Evolutionary conservation across 92 coral and sea anemone species (phyloP), one percentile per base, ranked within the genome.

Genomic region (Actinernus sp.): DNA sequence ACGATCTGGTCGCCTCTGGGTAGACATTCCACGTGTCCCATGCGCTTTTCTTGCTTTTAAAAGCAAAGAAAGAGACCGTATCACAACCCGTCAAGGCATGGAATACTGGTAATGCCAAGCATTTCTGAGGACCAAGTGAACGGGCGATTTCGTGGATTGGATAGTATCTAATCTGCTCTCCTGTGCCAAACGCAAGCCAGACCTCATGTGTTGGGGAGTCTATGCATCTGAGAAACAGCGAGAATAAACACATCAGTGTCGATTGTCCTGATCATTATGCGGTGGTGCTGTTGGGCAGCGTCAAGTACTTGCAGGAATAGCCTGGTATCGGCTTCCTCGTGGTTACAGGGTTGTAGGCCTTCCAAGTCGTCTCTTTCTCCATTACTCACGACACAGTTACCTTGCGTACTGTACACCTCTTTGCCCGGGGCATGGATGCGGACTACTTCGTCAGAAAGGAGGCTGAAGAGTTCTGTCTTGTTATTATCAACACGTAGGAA

Each of bases 191-290:
- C 8, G 73, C 81, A 1, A 73, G 81, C 73, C 81, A 73, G 31
- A 73, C 51, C 33, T 61, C 62, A 44, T n/a, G n/a, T 79, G 54
- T 39, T 37, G 25, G 44, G 67, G 24, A 68, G 40, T 50, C 45
- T 31, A 17, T 68, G 73, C 46, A 67, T 48, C 57, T 57, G 69
- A 12, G 58, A 45, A 26, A 68, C 63, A 13, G 73, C 73, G 30
- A 79, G 73, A 31, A 69, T 73, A 52, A 79, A 61, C 10, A 71
- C 79, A 70, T 79, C 79, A 3, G 74, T 79, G 47, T 79, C 68
- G 0, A 71, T 19, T 21, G 79, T 24, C 25, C 82, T 54, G 41
- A 74, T 62, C 58, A 74, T 31, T 47, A 63, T 49, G 1, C 28
- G 14, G 4, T 38, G 5, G 23, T 63, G 49, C 55, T 29, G 28